Base-by-base conservation (phyloP, 2,888 invertebrate species). In the Hermodice carunculata region DNA sequence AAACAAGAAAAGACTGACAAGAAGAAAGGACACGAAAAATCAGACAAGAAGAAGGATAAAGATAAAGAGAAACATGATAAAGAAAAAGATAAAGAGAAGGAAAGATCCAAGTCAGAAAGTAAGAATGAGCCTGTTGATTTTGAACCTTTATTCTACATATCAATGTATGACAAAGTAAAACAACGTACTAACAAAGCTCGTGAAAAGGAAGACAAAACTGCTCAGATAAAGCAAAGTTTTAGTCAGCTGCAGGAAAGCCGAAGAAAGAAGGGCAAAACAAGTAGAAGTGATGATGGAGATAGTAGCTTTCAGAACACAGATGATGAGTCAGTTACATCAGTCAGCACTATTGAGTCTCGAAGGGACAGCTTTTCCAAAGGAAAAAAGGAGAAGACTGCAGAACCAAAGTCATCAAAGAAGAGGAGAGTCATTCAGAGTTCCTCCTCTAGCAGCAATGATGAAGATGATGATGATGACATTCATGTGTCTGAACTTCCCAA, bases 121-220 rank as follows among this genome's bases (percentile, higher is more conserved):
- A 51, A 31, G 8, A 31, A 29, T 17, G 17, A 37, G 37, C 8
- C 17, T 8, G 37, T 11, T 37, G 17, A 37, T 8, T 37, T 37
- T 11, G 37, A 37, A 11, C 37, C 11, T 37, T 14, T 37, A 31
- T 95, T 0, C 11, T 96, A 95, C 82, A 94, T 96, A 66, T 96
- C 96, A 11, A 98, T 98, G 97, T 98, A 98, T 85, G 97, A 97
- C 84, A 97, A 97, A 75, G 81, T 84, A 11, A 84, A 84, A 64
- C 65, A 82, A 22, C 67, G 82, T 29, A 79, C 81, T 14, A 78
- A 71, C 53, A 69, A 67, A 31, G 70, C 66, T 42, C 42, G 32
- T 19, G 54, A 34, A 14, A 53, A 61, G 49, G 49, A 70, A 24
- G 24, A 26, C 28, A 26, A 5, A n/a, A 28, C 8, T 3, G 42